A percentile compares a stretch with the other conserved stretches of the same genome.
These are phyloP conservation scores for Plestiodon gilberti DNA, from an alignment of 2,113 vertebrate genomes.

Conservation along the genomic window DNA sequence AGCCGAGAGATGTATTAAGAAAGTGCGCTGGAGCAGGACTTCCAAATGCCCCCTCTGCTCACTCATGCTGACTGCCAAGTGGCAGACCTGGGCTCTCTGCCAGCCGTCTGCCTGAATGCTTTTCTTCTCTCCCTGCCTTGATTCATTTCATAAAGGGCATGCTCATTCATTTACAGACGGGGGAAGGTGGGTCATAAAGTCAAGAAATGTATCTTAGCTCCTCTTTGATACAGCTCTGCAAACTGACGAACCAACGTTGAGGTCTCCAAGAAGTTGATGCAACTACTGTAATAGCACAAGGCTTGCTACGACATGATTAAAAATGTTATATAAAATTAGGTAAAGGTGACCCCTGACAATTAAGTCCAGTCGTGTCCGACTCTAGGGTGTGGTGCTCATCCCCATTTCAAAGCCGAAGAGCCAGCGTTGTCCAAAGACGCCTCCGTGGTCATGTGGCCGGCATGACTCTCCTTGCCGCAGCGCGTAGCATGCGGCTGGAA, in stretches of 20 bases:
- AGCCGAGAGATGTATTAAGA: slow-evolving; percentile 51
- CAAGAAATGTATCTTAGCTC: slow-evolving; percentile 53
- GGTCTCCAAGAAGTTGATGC: neutral
- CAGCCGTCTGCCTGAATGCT: slow-evolving; percentile 53
- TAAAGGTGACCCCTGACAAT: no score
- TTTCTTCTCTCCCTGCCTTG: neutral
- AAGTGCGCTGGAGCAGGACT: neutral
- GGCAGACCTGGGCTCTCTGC: slow-evolving; percentile 36
- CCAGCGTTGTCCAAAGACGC: no score
- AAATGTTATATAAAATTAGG: no score
- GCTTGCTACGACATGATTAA: no score
- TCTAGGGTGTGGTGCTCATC: no score
- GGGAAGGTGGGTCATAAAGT: slow-evolving; percentile 52
- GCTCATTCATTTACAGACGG: slow-evolving; percentile 62
- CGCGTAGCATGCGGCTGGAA: no score
- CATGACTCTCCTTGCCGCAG: no score
- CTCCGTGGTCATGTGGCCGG: no score
- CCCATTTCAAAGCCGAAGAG: no score
- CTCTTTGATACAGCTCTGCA: slow-evolving; percentile 41
- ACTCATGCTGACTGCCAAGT: slow-evolving; percentile 12
- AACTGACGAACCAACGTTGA: neutral
- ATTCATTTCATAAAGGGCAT: slow-evolving; percentile 23
- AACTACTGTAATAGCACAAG: no score
- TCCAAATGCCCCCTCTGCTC: neutral
- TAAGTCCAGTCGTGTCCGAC: no score